Evolutionary conservation across 2,113 vertebrate species (phyloP), one percentile per base, ranked within the genome.

Genomic region (Parus major): DNA sequence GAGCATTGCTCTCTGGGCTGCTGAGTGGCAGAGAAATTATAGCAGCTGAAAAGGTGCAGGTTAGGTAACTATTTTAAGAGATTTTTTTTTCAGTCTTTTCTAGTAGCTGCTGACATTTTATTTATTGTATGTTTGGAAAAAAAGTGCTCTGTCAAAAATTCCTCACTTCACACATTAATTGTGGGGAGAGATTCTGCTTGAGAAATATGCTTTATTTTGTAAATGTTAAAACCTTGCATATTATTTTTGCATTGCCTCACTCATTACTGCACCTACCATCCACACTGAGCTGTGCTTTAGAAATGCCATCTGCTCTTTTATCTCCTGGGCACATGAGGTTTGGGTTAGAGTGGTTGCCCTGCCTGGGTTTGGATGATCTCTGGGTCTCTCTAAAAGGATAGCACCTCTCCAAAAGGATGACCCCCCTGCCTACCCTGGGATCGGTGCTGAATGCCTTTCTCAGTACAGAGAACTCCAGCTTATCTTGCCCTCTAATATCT

Each of bases 1-100:
- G 57, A 87, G 80, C 72, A 61, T 27, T 85, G 86, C 53, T 97
- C 63, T 90, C 65, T 92, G 64, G 61, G 88, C 77, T 88, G 81
- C 88, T 89, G 95, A 97, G 80, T 88, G 86, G 84, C 90, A 91
- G 39, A 63, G 64, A 90, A 96, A 95, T 97, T 91, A 95, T 19
- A 97, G 82, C 82, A 70, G 44, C 83, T 82, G 77, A 96, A 96
- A 95, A 91, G 84, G 57, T 39, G 25, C 44, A 71, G 77, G 55
- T 75, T 90, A 95, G 89, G 68, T 73, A 95, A 95, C 92, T 92
- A 83, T 93, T 94, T 95, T 94, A 94, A 41, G 15, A 68, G 7
- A 41, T 50, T 44, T 46, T 71, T 71, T 91, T 92, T 84, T 31
- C 36, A 84, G 21, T 10, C 46, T 94, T 93, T 82, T 92, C 76